phyloP scores from a whole-genome alignment of 2,888 invertebrate species.

The Drosophila fungiperda region DNA sequence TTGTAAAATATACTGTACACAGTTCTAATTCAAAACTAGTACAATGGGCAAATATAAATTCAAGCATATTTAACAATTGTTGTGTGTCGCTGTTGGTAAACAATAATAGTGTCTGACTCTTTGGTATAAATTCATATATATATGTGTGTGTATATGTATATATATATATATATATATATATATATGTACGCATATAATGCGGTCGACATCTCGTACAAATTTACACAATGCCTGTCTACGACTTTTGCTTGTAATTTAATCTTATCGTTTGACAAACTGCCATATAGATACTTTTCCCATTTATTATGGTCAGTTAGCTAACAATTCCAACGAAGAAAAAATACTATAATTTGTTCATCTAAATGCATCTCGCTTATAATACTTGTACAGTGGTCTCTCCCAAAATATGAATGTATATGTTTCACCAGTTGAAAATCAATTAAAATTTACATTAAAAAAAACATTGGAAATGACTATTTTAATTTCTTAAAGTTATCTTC shows the following conservation, averaged over 20 bases:
- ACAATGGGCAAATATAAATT: slow-evolving; percentile 55
- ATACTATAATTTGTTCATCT: not conserved
- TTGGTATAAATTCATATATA: slow-evolving; percentile 36
- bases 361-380: not conserved
- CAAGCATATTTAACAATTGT: slow-evolving; percentile 51
- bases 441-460: not conserved
- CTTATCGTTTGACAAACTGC: slow-evolving; percentile 70
- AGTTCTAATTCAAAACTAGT: slow-evolving; percentile 33
- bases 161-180: slow-evolving; percentile 29
- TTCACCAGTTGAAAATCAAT: not conserved
- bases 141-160: not conserved
- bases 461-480: not conserved
- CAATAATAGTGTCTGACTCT: slow-evolving; percentile 59
- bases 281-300: slow-evolving; percentile 42
- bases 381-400: not conserved
- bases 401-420: not conserved
- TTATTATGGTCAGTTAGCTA: slow-evolving; percentile 8
- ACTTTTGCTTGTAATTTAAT: slow-evolving; percentile 75
- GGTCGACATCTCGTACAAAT: slow-evolving; percentile 14
- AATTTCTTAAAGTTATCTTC: not conserved
- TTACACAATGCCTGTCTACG: slow-evolving; percentile 23
- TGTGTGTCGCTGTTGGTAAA: slow-evolving; percentile 59
- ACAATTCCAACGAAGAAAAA: not conserved
- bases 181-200: slow-evolving; percentile 6
- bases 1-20: slow-evolving; percentile 29